Conservation (phyloP, 1,140 invertebrate genomes). For the Eufriesea mexicana region DNA sequence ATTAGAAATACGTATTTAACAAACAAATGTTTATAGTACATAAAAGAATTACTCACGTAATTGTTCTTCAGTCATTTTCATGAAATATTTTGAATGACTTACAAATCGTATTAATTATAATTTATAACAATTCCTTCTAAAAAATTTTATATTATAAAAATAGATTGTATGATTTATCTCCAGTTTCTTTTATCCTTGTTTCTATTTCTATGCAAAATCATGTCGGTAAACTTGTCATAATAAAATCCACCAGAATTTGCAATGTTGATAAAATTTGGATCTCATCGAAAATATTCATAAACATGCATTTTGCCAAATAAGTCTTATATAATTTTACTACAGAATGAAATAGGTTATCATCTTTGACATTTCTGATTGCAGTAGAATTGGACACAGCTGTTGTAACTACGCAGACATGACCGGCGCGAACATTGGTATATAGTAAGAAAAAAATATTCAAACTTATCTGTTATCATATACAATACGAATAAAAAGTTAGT, state of each 20-base stretch:
- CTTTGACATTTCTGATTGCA: neutral
- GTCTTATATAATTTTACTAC: neutral
- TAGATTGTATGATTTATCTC: slow-evolving; percentile 51
- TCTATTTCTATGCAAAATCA: slow-evolving; percentile 48
- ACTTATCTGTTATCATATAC: neutral
- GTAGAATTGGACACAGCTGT: slow-evolving; percentile 3
- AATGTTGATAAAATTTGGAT: neutral
- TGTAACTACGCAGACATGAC: neutral
- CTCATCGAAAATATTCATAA: neutral
- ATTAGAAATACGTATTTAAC: neutral
- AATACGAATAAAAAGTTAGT: neutral
- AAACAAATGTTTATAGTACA: slow-evolving; percentile 8
- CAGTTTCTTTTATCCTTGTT: slow-evolving; percentile 27
- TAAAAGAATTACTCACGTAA: slow-evolving; percentile 49
- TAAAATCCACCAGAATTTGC: slow-evolving; percentile 44
- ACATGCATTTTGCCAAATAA: neutral
- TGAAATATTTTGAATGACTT: neutral
- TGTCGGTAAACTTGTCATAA: slow-evolving; percentile 35
- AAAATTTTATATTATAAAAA: slow-evolving; percentile 51
- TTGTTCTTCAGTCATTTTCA: slow-evolving; percentile 56
- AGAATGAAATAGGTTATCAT: neutral
- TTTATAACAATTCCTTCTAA: neutral
- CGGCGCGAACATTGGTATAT: neutral
- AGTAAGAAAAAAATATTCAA: neutral
- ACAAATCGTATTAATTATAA: neutral